These are phyloP conservation scores for Rynchops niger DNA, from an alignment of 2,113 vertebrate species.

Conservation along the genomic window DNA sequence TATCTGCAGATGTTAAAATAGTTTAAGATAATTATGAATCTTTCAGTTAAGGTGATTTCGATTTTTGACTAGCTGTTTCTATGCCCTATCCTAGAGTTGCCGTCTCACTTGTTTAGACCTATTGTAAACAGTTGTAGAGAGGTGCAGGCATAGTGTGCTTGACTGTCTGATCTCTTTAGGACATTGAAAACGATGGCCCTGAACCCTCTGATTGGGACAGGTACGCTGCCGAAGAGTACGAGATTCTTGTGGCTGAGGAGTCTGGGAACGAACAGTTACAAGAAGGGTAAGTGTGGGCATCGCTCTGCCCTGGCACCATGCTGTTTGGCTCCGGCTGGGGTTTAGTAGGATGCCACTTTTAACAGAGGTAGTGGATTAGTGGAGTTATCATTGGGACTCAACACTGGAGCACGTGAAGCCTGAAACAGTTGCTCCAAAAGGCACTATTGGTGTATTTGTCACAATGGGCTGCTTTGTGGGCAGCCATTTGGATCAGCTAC, in stretches of 20 bases:
- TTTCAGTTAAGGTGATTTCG: neutral
- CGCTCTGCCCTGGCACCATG: neutral
- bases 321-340: neutral
- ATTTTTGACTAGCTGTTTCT: neutral
- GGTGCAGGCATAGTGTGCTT: neutral
- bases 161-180: constrained; percentile 74
- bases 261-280: constrained; percentile 92
- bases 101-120: no score
- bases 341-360: neutral
- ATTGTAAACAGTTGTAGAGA: neutral
- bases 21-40: neutral
- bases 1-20: neutral
- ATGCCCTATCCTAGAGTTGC: no score
- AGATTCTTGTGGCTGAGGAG: constrained; percentile 96
- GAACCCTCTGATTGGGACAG: constrained; percentile 98
- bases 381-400: accelerated
- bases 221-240: constrained; percentile 96
- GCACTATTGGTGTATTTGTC: neutral
- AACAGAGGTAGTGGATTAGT: neutral
- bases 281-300: constrained; percentile 83
- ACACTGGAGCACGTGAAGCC: neutral
- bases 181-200: constrained; percentile 88
- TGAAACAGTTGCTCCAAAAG: neutral
- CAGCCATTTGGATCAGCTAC: neutral
- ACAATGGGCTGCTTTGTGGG: neutral